These are phyloP conservation scores for Agrilus biguttatus DNA, from an alignment of 2,888 invertebrate species.

Conservation along the genomic window DNA sequence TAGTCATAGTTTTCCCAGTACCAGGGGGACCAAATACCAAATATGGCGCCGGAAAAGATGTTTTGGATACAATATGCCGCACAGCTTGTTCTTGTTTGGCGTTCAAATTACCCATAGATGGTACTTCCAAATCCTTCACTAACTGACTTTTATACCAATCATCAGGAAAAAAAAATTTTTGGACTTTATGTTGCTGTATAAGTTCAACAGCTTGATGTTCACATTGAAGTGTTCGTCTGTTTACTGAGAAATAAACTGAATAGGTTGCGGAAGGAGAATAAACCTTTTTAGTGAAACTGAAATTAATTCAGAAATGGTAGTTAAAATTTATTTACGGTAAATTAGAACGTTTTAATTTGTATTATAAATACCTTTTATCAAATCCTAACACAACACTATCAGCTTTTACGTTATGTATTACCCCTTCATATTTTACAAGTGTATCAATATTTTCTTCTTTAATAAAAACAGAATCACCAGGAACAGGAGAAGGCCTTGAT, in stretches of 20 bases:
- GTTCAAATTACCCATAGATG: constrained; percentile 30
- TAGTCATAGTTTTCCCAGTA: constrained; percentile 57
- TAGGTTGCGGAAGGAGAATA: constrained; percentile 13
- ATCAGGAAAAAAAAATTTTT: constrained; percentile 17
- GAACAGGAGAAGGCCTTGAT: constrained; percentile 23
- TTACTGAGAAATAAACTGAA: constrained; percentile 20
- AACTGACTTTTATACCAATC: not conserved
- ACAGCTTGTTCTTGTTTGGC: constrained; percentile 36
- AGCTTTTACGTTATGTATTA: constrained; percentile 16
- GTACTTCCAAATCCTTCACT: constrained; percentile 5
- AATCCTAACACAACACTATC: constrained; percentile 17
- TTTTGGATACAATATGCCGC: constrained; percentile 32
- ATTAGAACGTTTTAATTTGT: no score
- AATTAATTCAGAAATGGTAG: constrained; percentile 2
- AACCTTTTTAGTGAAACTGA: constrained; percentile 10
- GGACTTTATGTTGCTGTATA: constrained; percentile 12
- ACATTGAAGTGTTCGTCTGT: constrained; percentile 17
- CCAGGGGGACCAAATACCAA: constrained; percentile 46
- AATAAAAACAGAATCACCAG: constrained; percentile 20
- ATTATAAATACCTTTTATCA: constrained; percentile 11
- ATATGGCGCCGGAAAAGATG: constrained; percentile 37
- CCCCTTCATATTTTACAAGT: constrained; percentile 18
- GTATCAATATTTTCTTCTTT: constrained; percentile 8
- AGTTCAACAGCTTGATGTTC: constrained; percentile 22
- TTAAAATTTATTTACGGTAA: not conserved